phyloP scores from a whole-genome alignment of 2,113 vertebrate genomes.

The Vulpes ferrilata region DNA sequence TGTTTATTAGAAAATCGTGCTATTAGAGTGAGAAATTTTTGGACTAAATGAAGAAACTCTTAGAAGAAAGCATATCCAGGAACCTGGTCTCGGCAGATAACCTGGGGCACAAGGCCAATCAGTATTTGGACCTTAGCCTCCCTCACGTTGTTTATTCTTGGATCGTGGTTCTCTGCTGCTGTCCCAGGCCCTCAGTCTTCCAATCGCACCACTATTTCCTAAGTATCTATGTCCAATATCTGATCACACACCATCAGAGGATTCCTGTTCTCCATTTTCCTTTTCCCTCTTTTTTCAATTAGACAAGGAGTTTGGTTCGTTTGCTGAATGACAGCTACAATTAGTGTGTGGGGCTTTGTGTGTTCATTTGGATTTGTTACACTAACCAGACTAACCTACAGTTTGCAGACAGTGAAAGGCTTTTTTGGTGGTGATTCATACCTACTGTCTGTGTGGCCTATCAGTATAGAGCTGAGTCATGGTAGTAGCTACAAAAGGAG shows the following conservation, averaged over 20 bases:
- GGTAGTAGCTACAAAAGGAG: neutral
- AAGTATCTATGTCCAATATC: neutral
- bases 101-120: neutral
- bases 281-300: neutral
- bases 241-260: neutral
- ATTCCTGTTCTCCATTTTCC: neutral
- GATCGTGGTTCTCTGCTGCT: neutral
- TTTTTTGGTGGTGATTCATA: neutral
- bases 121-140: neutral
- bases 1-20: neutral
- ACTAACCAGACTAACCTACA: neutral
- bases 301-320: neutral
- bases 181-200: neutral
- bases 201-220: neutral
- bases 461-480: neutral
- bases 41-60: constrained; percentile 30
- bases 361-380: neutral
- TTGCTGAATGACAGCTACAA: neutral
- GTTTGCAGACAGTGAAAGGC: neutral
- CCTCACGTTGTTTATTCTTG: neutral
- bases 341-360: neutral
- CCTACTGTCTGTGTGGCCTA: neutral
- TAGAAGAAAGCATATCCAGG: constrained; percentile 26
- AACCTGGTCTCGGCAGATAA: neutral
- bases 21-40: constrained; percentile 25